phyloP scores from a whole-genome alignment of 2,797 vertebrate species.

The Coregonus sp. region DNA sequence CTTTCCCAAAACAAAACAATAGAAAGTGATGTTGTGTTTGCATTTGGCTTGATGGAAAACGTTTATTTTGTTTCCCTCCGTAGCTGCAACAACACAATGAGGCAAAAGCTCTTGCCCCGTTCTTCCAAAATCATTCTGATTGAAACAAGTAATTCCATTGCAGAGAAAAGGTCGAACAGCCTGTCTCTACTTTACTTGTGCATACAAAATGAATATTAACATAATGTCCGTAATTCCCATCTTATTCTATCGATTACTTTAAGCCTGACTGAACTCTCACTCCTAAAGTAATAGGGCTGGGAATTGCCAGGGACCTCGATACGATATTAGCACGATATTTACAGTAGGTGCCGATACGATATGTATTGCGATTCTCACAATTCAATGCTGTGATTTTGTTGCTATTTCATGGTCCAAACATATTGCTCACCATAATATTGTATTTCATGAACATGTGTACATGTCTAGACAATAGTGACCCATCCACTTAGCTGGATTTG shows the following conservation, averaged over 20 bases:
- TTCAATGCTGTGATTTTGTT: too few species aligned
- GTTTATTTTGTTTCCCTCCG: neutral
- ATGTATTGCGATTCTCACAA: too few species aligned
- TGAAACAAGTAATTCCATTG: neutral
- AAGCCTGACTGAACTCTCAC: neutral
- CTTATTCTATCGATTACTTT: constrained; percentile 3
- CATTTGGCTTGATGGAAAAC: neutral
- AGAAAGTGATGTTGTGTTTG: neutral
- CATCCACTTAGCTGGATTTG: too few species aligned
- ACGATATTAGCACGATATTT: too few species aligned
- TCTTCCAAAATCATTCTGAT: neutral
- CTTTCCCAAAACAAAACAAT: too few species aligned
- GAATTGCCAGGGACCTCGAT: too few species aligned
- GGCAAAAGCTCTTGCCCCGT: neutral
- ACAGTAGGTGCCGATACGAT: too few species aligned
- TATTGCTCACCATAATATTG: too few species aligned
- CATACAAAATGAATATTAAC: constrained; percentile 3
- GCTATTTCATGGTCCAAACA: too few species aligned
- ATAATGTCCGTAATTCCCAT: constrained; percentile 11
- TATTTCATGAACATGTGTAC: too few species aligned
- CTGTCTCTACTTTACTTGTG: neutral
- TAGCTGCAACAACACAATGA: neutral
- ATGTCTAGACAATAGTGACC: too few species aligned
- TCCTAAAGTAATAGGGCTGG: neutral
- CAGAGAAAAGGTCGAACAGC: neutral